A percentile compares a stretch with the other conserved stretches of the same genome.
These are phyloP conservation scores for Lasaia peninsularis DNA, from an alignment of 1,140 invertebrate species.

Conservation along the genomic window DNA sequence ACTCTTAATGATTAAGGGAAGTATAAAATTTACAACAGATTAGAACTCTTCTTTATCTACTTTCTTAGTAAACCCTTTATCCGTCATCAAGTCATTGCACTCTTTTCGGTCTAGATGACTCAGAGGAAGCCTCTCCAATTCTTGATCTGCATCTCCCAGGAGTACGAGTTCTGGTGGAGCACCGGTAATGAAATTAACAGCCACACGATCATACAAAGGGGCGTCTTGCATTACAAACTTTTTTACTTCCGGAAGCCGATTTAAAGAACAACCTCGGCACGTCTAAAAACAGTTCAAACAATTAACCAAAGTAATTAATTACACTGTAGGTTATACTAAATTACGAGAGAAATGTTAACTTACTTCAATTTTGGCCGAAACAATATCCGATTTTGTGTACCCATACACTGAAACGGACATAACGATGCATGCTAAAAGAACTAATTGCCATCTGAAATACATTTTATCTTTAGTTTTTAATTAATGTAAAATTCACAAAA, in stretches of 20 bases:
- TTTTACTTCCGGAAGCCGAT: constrained; percentile 85
- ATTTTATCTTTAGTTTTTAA: not conserved
- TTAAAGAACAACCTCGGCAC: constrained; percentile 86
- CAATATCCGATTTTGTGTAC: constrained; percentile 49
- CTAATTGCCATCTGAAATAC: not conserved
- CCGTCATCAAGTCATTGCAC: constrained; percentile 82
- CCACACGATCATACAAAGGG: constrained; percentile 81
- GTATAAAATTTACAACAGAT: not conserved
- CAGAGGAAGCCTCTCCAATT: constrained; percentile 81
- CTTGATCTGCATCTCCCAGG: constrained; percentile 79
- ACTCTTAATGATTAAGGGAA: not conserved
- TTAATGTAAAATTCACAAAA: too few species aligned
- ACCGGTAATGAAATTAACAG: constrained; percentile 81
- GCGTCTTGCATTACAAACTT: constrained; percentile 86
- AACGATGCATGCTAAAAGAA: not conserved
- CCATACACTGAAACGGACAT: constrained; percentile 15
- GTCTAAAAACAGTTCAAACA: constrained; percentile 79
- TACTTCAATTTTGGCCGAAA: constrained; percentile 64
- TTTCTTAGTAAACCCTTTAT: constrained; percentile 79
- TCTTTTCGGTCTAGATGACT: constrained; percentile 79
- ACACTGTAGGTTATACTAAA: too few species aligned
- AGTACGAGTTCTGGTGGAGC: constrained; percentile 83
- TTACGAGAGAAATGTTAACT: constrained; percentile 15
- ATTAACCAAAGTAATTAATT: too few species aligned
- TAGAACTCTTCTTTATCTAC: constrained; percentile 60